Percentiles rank a stretch among this genome's conserved stretches.
phyloP scores from a whole-genome alignment of 2,888 invertebrate genomes.

The Polydrusus pterygomalis region DNA sequence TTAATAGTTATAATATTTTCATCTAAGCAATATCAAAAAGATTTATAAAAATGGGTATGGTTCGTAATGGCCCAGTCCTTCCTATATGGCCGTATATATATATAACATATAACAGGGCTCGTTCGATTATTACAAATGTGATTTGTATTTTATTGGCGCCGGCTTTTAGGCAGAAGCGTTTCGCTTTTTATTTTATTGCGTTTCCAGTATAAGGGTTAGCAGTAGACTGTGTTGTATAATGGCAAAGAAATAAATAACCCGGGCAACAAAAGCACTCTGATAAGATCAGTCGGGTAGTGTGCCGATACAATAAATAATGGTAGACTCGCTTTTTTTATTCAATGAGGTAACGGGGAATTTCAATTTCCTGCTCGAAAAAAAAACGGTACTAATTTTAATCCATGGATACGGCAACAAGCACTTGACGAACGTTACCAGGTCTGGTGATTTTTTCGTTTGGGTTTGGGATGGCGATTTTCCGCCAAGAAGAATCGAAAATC shows the following conservation, averaged over 20 bases:
- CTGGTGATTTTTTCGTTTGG: too few relatives aligned
- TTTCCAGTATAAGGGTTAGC: conserved; percentile 52
- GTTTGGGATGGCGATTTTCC: too few relatives aligned
- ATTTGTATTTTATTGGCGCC: conserved; percentile 53
- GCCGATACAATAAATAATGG: conserved; percentile 47
- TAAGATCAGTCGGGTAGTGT: conserved; percentile 49
- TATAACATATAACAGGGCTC: conserved; percentile 5
- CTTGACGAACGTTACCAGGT: too few relatives aligned
- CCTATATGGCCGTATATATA: conserved; percentile 34
- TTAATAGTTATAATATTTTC: conserved; percentile 3
- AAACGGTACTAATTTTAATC: background rate
- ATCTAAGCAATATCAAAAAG: conserved; percentile 27
- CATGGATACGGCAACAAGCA: too few relatives aligned
- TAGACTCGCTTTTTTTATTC: conserved; percentile 39
- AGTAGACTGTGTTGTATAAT: conserved; percentile 48
- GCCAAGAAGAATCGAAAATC: too few relatives aligned
- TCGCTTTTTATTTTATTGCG: conserved; percentile 53
- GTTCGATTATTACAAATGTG: conserved; percentile 52
- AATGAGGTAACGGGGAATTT: conserved; percentile 14
- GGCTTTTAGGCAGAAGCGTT: conserved; percentile 54
- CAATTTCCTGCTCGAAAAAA: background rate
- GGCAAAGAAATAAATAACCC: conserved; percentile 49
- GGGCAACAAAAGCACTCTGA: conserved; percentile 50
- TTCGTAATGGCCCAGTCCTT: conserved; percentile 35
- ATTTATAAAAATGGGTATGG: conserved; percentile 52